Base-by-base conservation (phyloP, 2,888 invertebrate species). In the Lithophane ornitopus region DNA sequence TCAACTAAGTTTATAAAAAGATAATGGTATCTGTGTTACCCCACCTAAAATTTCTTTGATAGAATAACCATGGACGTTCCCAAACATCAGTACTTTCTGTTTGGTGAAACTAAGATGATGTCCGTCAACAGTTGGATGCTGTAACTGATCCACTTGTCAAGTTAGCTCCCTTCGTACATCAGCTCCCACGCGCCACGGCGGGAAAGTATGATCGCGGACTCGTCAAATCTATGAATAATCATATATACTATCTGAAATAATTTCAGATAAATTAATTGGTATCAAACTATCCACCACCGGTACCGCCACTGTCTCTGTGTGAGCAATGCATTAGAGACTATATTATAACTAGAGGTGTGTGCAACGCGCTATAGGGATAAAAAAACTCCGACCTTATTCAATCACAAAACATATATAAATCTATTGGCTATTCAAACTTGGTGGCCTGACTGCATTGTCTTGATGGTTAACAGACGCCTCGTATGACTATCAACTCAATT, bases 111-210 rank as follows among this genome's bases (percentile, higher is more conserved):
- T 44, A 11, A n/a, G 34, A 34, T 54, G 74, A n/a, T 56, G n/a
- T 74, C 4, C n/a, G 28, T 19, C 11, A 41, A 28, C n/a, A 44
- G n/a, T 34, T 74, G 28, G n/a, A 44, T 34, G 34, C n/a, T 54
- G 34, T 19, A 26, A 52, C 41, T 16, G 3, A 22, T 70, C 6
- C 70, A 70, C 28, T 12, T 12, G 34, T 34, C 34, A 34, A 34
- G 3, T 12, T 16, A 16, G 28, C 1, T 71, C 41, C 69, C 71
- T 71, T 71, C 54, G 71, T 72, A 49, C 0, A 39, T 74, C 59
- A 49, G 72, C 46, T 12, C 39, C 61, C 41, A 52, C 59, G 58
- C 9, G 28, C 61, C 41, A 52, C 59, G 58, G 59, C 56, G 46
- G 72, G 44, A 39, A 41, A 52, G 39, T 22, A 41, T 73, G 73